Base-by-base conservation (phyloP, 2,888 invertebrate species). In the Drosophila longiperda region DNA sequence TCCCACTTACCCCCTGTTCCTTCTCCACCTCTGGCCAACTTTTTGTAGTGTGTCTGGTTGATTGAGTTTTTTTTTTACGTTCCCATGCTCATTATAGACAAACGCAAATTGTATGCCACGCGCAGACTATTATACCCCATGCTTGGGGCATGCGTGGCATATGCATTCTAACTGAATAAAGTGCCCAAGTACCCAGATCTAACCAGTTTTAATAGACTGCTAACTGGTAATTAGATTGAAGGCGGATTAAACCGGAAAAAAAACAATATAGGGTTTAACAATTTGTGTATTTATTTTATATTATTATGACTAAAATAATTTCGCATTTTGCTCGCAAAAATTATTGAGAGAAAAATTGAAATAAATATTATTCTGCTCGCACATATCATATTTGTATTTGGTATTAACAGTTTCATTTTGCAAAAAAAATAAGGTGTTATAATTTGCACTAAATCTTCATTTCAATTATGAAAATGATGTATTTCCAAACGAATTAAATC, bases 41-140 rank as follows among this genome's bases (percentile, higher is more conserved):
- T 78, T 60, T 78, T 60, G 48, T 50, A 59, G 52, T 59, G 58
- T 71, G 79, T 67, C 72, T 75, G 62, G 59, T 55, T 53, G 74
- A 70, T 70, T 78, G 67, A 67, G 74, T 76, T 80, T 78, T 64
- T 58, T 58, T 50, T 75, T 75, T 75, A 75, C 71, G 80, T 87
- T 85, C 87, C 85, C 85, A 85, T 85, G 87, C 87, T 87, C 85
- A 85, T 85, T 85, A 81, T 81, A 70, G 71, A 73, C 78, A 70
- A 76, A 77, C 29, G 53, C 66, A 67, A 75, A 82, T 73, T 61
- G 61, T 69, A 65, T 69, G 87, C 81, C 85, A 85, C 85, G 85
- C 85, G 85, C 85, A 85, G 73, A 48, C 68, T 69, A 80, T 64
- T 60, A 66, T 78, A 73, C 79, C 66, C 68, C 32, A 29, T 26